Conservation (phyloP, 2,888 invertebrate species). For the Drosophila nigricruria region DNA sequence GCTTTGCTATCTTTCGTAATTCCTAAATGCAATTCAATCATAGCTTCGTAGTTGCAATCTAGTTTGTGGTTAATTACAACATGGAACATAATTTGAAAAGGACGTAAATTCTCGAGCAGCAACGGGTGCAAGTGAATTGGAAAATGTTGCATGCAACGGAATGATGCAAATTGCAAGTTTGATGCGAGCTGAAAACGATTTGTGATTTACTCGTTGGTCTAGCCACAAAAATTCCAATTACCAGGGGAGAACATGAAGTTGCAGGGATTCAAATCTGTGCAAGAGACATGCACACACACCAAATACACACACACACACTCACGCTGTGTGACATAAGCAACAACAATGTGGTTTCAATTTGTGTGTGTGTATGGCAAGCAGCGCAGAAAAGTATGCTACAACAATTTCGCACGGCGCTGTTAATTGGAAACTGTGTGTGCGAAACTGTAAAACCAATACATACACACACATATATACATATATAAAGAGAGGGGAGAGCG, state of each 20-base stretch:
- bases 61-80: constrained; percentile 27
- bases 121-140: constrained; percentile 8
- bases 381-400: constrained; percentile 61
- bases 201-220: constrained; percentile 43
- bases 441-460: constrained; percentile 30
- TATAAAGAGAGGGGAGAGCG: not conserved
- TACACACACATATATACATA: not conserved
- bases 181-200: constrained; percentile 32
- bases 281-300: constrained; percentile 15
- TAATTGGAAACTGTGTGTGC: constrained; percentile 54
- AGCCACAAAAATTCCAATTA: constrained; percentile 52
- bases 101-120: not conserved
- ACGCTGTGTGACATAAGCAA: constrained; percentile 12
- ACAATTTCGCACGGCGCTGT: constrained; percentile 39
- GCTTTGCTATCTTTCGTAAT: not conserved
- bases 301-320: not conserved
- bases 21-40: not conserved
- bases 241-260: constrained; percentile 2
- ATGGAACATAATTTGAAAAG: constrained; percentile 5
- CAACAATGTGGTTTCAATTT: constrained; percentile 29
- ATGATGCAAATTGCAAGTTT: constrained; percentile 21
- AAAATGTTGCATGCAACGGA: constrained; percentile 19
- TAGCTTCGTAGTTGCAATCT: not conserved
- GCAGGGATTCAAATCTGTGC: constrained; percentile 14
- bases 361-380: constrained; percentile 24